Conservation (phyloP, 2,888 invertebrate genomes). For the Lochmaea crataegi region DNA sequence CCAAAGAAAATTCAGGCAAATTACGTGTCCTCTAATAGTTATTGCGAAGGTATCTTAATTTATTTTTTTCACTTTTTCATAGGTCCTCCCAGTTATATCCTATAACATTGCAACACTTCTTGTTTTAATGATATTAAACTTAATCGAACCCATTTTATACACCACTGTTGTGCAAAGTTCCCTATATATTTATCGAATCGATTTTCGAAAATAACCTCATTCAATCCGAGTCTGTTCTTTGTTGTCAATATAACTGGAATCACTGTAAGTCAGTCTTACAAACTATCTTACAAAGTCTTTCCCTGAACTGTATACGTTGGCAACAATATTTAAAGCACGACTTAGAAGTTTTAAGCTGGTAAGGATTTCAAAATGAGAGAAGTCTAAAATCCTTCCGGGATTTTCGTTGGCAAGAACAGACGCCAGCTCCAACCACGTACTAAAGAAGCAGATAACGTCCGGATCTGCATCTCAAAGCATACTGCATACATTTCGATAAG, state of each 20-base stretch:
- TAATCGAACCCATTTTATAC: too few relatives aligned
- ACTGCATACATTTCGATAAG: constrained; percentile 55
- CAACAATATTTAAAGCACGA: constrained; percentile 45
- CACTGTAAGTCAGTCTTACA: constrained; percentile 25
- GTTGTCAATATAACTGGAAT: constrained; percentile 14
- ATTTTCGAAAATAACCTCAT: too few relatives aligned
- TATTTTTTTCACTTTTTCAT: too few relatives aligned
- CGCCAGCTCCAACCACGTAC: constrained; percentile 49
- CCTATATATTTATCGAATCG: too few relatives aligned
- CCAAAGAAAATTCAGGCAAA: too few relatives aligned
- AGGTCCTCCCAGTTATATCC: too few relatives aligned
- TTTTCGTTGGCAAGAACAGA: constrained; percentile 43
- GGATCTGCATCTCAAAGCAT: constrained; percentile 54
- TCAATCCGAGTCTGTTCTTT: too few relatives aligned
- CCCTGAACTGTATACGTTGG: constrained; percentile 36
- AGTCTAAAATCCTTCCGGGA: constrained; percentile 51
- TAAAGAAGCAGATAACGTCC: constrained; percentile 52
- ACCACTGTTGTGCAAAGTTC: too few relatives aligned
- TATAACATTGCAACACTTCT: too few relatives aligned
- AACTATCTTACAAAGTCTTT: constrained; percentile 6
- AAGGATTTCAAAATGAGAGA: constrained; percentile 50
- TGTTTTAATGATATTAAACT: too few relatives aligned
- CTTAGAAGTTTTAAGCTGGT: constrained; percentile 53
- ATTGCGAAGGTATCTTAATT: too few relatives aligned
- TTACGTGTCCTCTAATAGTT: too few relatives aligned